Evolutionary conservation across 2,888 invertebrate species (phyloP), one percentile per base, ranked within the genome.

Genomic region (Nomada goodeniana): DNA sequence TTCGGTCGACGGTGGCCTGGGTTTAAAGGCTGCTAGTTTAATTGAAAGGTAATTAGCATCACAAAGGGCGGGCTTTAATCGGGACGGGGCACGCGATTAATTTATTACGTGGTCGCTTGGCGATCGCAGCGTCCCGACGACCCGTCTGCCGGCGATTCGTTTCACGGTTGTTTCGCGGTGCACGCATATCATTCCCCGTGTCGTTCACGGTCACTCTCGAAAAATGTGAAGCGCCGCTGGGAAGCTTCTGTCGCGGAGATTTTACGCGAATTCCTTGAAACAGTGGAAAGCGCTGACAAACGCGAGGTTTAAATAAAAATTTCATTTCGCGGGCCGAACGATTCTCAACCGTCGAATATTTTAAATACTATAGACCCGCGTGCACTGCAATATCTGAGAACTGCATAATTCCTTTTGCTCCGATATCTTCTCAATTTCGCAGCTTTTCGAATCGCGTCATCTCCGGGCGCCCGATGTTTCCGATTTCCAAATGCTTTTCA

Each of bases 31-130:
- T 82, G 80, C 78, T 84, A 84, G 87, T 90, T 91, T 92, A 90
- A 92, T 91, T 91, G 90, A 90, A 89, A 87, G 85, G 88, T 91
- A 91, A 91, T 92, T 92, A 92, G 89, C 92, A 92, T 92, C 80
- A 91, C 89, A 92, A 92, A 92, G 90, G 88, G 84, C 75, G 80
- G 57, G 69, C 65, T 65, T 77, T 65, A 69, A 71, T 68, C 65
- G 71, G n/a, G 77, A 61, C 63, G 29, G 71, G 84, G 81, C 76
- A 69, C 74, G 75, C 87, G 86, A 90, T 90, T 87, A 89, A 89
- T 89, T 89, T 82, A 80, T 79, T 63, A 47, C 74, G 61, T 61
- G 61, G 55, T 63, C 29, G n/a, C 42, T 20, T 23, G 65, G 53
- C 57, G 60, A 65, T 72, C 36, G 9, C 23, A 23, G 57, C 52